phyloP scores from a whole-genome alignment of 2,113 vertebrate species.

The Dermatemys mawii region DNA sequence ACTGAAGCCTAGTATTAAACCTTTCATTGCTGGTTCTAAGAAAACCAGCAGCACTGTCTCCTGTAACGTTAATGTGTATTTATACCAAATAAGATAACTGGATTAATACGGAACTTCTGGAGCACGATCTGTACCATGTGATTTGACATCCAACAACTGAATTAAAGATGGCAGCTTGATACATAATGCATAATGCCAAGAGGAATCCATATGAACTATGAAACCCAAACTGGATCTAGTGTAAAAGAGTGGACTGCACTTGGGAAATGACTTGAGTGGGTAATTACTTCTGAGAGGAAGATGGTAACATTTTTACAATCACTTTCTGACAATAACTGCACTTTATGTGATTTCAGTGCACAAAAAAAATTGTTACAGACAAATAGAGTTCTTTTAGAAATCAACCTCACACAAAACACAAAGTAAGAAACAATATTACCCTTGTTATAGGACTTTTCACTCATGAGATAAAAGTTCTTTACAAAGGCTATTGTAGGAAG shows the following conservation, averaged over 20 bases:
- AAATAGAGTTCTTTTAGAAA: background rate
- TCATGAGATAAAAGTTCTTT: conserved; percentile 4
- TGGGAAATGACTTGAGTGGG: background rate
- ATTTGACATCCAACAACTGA: conserved; percentile 52
- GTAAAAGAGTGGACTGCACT: background rate
- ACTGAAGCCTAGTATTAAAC: conserved; percentile 46
- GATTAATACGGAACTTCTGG: conserved; percentile 62
- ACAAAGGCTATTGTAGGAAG: background rate
- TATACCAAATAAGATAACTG: conserved; percentile 52
- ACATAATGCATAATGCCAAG: conserved; percentile 61
- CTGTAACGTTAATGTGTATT: conserved; percentile 52
- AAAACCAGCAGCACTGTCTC: background rate
- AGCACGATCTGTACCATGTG: background rate
- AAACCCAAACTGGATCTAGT: conserved; percentile 51
- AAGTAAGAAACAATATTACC: conserved; percentile 24
- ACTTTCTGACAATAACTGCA: background rate
- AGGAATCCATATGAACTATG: background rate
- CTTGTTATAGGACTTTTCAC: conserved; percentile 11
- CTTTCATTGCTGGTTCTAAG: background rate
- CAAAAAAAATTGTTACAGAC: background rate
- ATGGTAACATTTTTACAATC: background rate
- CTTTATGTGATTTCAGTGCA: background rate
- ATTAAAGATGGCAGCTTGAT: conserved; percentile 72
- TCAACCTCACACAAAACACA: conserved; percentile 36
- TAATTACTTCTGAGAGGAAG: background rate